Evolutionary conservation across 2,797 vertebrate genomes (phyloP), one percentile per base, ranked within the genome.

Genomic region (Champsocephalus esox): DNA sequence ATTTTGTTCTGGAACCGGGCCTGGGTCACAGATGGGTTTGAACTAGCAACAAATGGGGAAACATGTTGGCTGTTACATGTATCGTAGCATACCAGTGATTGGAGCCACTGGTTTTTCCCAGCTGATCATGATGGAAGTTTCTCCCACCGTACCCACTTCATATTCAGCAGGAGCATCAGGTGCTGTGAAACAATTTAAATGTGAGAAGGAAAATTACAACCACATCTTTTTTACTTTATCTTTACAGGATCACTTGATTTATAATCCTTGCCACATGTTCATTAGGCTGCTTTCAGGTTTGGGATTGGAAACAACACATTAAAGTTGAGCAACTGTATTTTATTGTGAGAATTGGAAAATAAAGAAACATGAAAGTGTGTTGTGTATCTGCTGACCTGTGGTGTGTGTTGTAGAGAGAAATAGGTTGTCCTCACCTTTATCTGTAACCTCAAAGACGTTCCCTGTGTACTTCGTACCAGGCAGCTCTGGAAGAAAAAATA

Each of bases 381-480:
- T 3, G 0, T 28, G 21, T 8, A 10, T 51, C 28, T 17, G 64
- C 76, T 56, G 59, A 99, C 98, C 97, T 69, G 98, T 99, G 59
- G 96, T 99, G 91, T 99, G 98, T 17, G 97, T 96, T 51, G 97
- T 99, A 14, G 96, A 96, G 32, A 99, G 91, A 87, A 99, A 99
- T 79, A 99, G 92, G 81, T 96, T 97, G 81, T 96, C 93, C 6
- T 97, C 94, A 67, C 96, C 96, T 21, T 92, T 91, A 14, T 96
- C 94, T 4, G 96, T 96, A 48, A 99, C 95, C 87, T 99, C 96
- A 21, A 97, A 99, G 73, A 99, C 98, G 44, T 97, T 98, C 9
- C 99, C 95, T 0, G 94, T 98, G 90, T 99, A 99, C 64, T 96
- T 99, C 81, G 98, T 96, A 21, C 98, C 98, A 10, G 98, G 98